Evolutionary conservation across 2,113 vertebrate genomes (phyloP), one percentile per base, ranked within the genome.

Genomic region (Mormoops blainvillei): DNA sequence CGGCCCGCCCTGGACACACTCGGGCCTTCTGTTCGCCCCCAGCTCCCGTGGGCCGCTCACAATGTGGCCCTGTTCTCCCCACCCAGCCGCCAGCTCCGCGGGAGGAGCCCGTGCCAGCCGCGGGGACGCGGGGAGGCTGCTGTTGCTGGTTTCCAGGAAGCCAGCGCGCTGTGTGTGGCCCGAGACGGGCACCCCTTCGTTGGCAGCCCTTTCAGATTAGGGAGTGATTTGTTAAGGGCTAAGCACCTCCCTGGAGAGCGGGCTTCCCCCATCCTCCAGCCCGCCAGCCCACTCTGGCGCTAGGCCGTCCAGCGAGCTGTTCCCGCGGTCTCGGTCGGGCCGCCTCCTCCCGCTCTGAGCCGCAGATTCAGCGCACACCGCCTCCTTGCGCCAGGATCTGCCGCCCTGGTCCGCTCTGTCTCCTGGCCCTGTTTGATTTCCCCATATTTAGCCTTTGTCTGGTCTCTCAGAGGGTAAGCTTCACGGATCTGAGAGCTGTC

Each of bases 1-100:
- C 85, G 22, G 89, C 48, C 71, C 7, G 1, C 77, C 70, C 50
- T 33, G 91, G 65, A 67, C 91, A 96, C 93, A 96, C 93, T 86
- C 5, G 0, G 93, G 87, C 71, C 71, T 70, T 93, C 90, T 97
- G 94, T 95, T 1, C 18, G 87, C 82, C 91, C 96, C 16, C 5
- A 0, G 45, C 67, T 24, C 65, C 87, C 22, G 43, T 6, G 77
- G 65, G 36, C 1, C 26, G 3, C 61, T 71, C 43, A 84, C 50
- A 96, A 95, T 82, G 94, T n/a, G 2, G 94, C 65, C 89, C 95
- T 95, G 95, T 95, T 83, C 94, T 87, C 38, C 33, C 31, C 31
- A 11, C 56, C 2, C 77, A 8, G 73, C 82, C 16, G 12, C 93
- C 87, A 5, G 4, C 43, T 45, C 58, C 50, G 7, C 33, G 13